phyloP scores from a whole-genome alignment of 2,888 invertebrate species.

The Rhamphomyia laevipes region DNA sequence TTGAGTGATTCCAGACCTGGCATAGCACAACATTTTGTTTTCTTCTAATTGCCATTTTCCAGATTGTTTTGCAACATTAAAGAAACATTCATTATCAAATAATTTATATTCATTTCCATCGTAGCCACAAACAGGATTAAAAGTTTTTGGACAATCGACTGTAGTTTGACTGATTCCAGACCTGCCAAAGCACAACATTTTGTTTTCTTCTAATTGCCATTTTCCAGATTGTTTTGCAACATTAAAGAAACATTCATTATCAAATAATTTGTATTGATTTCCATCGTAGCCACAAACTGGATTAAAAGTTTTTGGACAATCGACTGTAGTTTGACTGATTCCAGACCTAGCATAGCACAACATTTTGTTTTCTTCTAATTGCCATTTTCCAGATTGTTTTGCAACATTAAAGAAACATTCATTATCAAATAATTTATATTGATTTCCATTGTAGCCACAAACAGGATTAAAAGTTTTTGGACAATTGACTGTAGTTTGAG shows the following conservation, averaged over 20 bases:
- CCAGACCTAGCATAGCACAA: not conserved
- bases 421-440: not conserved
- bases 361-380: not conserved
- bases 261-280: conserved; percentile 5
- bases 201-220: not conserved
- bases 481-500: not conserved
- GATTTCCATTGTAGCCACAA: not conserved
- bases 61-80: not conserved
- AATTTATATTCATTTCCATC: conserved; percentile 1
- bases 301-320: not conserved
- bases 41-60: not conserved
- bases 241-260: conserved; percentile 3
- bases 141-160: not conserved
- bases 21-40: not conserved
- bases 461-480: not conserved
- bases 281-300: conserved; percentile 7
- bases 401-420: not conserved
- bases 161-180: not conserved
- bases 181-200: not conserved
- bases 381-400: too few species aligned
- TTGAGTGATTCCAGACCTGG: not conserved
- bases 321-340: not conserved
- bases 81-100: conserved; percentile 6
- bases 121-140: conserved; percentile 4
- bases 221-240: not conserved